These are phyloP conservation scores for Prionchulus punctatus DNA, from an alignment of 2,888 invertebrate species.

Conservation along the genomic window DNA sequence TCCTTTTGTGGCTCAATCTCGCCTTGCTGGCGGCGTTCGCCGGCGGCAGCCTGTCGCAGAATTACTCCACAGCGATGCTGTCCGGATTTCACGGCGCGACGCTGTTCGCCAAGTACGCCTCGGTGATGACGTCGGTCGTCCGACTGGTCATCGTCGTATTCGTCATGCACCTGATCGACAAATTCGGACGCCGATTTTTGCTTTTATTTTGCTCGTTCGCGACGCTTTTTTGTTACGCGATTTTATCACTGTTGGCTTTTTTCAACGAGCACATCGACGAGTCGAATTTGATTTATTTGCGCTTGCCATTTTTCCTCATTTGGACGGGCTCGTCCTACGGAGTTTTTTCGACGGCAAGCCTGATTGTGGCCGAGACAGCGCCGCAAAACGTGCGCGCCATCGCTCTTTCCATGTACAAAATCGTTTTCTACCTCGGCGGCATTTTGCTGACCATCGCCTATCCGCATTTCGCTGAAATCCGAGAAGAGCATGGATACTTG, in stretches of 20 bases:
- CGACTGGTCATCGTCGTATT: neutral
- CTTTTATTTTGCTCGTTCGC: neutral
- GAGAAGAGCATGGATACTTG: neutral
- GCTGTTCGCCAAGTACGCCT: neutral
- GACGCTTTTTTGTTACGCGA: neutral
- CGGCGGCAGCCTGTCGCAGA: neutral
- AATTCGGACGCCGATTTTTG: neutral
- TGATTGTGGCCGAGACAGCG: neutral
- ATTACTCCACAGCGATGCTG: neutral
- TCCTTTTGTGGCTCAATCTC: neutral
- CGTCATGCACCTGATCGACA: neutral
- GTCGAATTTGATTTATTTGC: no score
- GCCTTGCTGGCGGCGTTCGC: neutral
- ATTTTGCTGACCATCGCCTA: neutral
- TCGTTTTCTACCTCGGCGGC: neutral
- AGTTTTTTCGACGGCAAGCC: neutral
- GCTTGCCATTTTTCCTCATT: neutral
- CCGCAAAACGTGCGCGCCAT: neutral
- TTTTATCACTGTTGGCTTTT: neutral
- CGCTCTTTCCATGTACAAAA: neutral
- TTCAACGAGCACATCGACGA: no score
- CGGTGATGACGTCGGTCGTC: neutral
- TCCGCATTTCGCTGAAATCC: neutral
- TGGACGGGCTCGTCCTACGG: neutral
- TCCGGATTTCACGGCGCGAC: neutral